Evolutionary conservation across 2,888 invertebrate species (phyloP), one percentile per base, ranked within the genome.

Genomic region (Troides aeacus): DNA sequence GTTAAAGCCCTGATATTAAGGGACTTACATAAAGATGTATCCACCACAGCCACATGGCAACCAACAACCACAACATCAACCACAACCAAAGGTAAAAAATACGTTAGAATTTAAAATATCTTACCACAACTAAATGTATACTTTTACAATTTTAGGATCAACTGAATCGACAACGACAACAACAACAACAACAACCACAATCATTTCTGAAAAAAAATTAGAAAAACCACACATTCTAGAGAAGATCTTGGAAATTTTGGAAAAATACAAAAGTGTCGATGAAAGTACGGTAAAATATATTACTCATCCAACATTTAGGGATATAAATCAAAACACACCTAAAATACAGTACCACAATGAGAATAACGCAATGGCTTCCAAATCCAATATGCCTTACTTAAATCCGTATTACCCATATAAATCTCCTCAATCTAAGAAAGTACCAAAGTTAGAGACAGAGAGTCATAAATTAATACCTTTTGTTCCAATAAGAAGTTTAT

Each of bases 1-100:
- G 82, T 90, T 0, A 90, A 87, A 74, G 78, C 76, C 18, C 79
- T 85, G 56, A 79, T 90, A 10, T 75, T 90, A 56, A 82, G 80
- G 64, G 88, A 89, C 74, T 78, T 89, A 57, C 77, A 74, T 36
- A 79, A 79, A 53, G 77, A 79, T 70, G 69, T 56, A 17, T 66
- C 68, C 42, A 64, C 72, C 24, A 65, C 72, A 42, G 72, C 68
- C 17, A 6, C 53, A 53, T 69, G 69, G 24, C 63, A 53, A 42
- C 65, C 42, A 18, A 71, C 70, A 23, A 57, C 68, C 18, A 60
- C 3, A n/a, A 70, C 70, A 23, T 59, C 68, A n/a, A 60, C 68
- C 66, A 69, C 68, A n/a, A 60, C 68, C 66, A 69, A 66, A 68
- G 70, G 70, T 71, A 68, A 63, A 23, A 60, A 56, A 58, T 23